phyloP scores from a whole-genome alignment of 1,140 invertebrate species.

The Drosophila navojoa region DNA sequence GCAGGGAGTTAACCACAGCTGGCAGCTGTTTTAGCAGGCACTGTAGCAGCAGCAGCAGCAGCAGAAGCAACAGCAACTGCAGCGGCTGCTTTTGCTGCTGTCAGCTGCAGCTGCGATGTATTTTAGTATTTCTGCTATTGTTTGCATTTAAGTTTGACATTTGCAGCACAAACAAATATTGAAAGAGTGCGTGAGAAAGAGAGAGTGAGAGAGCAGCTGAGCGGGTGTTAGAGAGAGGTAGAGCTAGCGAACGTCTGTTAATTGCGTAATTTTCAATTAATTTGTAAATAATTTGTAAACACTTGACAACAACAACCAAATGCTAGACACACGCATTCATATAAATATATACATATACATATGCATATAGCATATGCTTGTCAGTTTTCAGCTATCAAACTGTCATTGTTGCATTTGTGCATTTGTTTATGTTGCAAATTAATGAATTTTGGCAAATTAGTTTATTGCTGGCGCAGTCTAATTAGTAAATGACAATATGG shows the following conservation, averaged over 20 bases:
- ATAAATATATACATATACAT: not conserved
- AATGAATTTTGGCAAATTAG: slow-evolving; percentile 8
- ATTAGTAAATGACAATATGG: slow-evolving; percentile 2
- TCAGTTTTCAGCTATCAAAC: not conserved
- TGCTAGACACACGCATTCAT: not conserved
- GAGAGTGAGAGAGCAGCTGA: not conserved
- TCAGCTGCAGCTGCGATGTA: slow-evolving; percentile 22
- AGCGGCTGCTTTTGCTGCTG: slow-evolving; percentile 20
- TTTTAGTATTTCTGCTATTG: slow-evolving; percentile 48
- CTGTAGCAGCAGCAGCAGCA: slow-evolving; percentile 31
- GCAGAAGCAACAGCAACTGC: slow-evolving; percentile 27
- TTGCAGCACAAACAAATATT: slow-evolving; percentile 52
- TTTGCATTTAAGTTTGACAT: slow-evolving; percentile 72
- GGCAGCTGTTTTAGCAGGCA: slow-evolving; percentile 32
- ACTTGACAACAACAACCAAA: slow-evolving; percentile 26
- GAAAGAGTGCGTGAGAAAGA: not conserved
- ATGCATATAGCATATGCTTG: slow-evolving; percentile 1
- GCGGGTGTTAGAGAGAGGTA: not conserved
- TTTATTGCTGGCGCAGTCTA: not conserved
- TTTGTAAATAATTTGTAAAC: slow-evolving; percentile 63
- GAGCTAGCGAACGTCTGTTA: slow-evolving; percentile 7
- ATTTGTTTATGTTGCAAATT: not conserved
- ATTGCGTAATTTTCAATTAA: slow-evolving; percentile 68
- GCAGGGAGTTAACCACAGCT: slow-evolving; percentile 64
- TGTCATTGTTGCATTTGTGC: slow-evolving; percentile 4